A percentile compares a stretch with the other conserved stretches of the same genome.
Conservation (phyloP, 2,797 vertebrate species). For the Hylomyscus alleni region DNA sequence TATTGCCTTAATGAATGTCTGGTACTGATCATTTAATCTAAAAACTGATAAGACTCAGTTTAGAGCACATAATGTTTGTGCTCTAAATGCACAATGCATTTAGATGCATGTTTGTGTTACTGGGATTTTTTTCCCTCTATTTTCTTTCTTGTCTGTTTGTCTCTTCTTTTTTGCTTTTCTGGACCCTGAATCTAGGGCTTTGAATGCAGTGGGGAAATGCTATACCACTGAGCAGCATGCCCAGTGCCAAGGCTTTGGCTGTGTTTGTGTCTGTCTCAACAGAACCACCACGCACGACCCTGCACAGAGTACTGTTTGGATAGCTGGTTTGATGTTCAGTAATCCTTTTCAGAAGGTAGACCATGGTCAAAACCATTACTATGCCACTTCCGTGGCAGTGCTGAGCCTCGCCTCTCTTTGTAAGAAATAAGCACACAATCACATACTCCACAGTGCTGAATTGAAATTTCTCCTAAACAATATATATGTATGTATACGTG, state of each 20-base stretch:
- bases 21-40: not conserved
- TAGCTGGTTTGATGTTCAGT: not conserved
- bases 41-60: not conserved
- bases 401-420: rapidly evolving
- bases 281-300: not conserved
- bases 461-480: not conserved
- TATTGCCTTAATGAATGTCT: not conserved
- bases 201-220: not conserved
- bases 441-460: not conserved
- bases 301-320: not conserved
- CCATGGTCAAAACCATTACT: not conserved
- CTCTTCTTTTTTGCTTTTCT: not conserved
- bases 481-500: not conserved
- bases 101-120: not conserved
- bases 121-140: not conserved
- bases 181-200: not conserved
- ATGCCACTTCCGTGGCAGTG: not conserved
- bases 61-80: not conserved
- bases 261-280: not conserved
- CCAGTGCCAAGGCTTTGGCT: not conserved
- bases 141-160: not conserved
- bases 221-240: not conserved
- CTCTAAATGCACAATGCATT: too few species aligned
- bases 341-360: not conserved
- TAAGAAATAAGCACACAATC: not conserved